phyloP scores from a whole-genome alignment of 2,797 vertebrate genomes.

The Coreius guichenoti region DNA sequence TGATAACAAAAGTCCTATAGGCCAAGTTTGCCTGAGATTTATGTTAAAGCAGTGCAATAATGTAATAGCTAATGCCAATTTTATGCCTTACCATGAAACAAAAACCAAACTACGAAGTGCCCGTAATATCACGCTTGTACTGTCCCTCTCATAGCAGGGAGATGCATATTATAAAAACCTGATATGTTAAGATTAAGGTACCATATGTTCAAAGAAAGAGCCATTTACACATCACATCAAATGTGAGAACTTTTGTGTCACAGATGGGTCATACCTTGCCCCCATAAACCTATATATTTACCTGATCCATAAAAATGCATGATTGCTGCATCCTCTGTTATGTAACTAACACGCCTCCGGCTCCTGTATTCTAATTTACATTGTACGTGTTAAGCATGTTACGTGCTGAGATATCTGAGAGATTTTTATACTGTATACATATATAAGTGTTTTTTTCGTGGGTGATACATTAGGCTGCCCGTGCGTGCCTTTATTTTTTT shows the following conservation, averaged over 20 bases:
- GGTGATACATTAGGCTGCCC: constrained; percentile 3
- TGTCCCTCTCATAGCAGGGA: constrained; percentile 26
- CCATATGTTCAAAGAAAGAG: constrained; percentile 14
- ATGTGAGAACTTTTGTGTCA: constrained; percentile 12
- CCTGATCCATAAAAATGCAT: constrained; percentile 48
- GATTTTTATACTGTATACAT: constrained; percentile 49
- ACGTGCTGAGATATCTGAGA: constrained; percentile 37
- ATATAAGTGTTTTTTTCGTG: constrained; percentile 5
- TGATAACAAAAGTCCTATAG: background rate
- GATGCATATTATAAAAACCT: background rate
- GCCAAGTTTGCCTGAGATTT: background rate
- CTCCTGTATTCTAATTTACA: constrained; percentile 21
- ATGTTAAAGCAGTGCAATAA: constrained; percentile 8
- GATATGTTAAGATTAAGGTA: constrained; percentile 18
- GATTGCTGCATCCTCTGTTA: constrained; percentile 35
- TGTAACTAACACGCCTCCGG: background rate
- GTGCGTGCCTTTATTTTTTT: constrained; percentile 42
- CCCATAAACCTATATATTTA: background rate
- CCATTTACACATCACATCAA: constrained; percentile 33
- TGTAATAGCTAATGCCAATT: constrained; percentile 35
- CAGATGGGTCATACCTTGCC: background rate
- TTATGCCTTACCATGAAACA: constrained; percentile 25
- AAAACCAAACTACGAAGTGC: constrained; percentile 18
- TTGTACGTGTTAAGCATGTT: constrained; percentile 44
- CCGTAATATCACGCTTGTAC: constrained; percentile 13